Conservation (phyloP, 2,888 invertebrate genomes). For the Antheraea assamensis region DNA sequence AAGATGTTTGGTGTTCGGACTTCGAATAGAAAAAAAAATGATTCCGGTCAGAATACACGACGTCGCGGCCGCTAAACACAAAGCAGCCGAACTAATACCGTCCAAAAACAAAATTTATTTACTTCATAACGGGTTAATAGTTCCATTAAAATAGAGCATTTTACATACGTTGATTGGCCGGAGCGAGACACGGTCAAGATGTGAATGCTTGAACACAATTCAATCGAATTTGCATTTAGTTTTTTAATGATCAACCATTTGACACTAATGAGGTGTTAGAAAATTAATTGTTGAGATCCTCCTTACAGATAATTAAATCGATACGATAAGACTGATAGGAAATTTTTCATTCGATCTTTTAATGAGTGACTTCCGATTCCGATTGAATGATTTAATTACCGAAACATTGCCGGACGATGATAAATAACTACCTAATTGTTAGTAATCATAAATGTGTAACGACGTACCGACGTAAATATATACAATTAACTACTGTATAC, state of each 20-base stretch:
- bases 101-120: slow-evolving; percentile 62
- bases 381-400: slow-evolving; percentile 48
- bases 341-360: slow-evolving; percentile 51
- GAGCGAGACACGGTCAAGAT: slow-evolving; percentile 52
- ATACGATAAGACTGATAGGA: slow-evolving; percentile 58
- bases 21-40: slow-evolving; percentile 51
- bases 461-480: slow-evolving; percentile 33
- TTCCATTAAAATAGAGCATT: slow-evolving; percentile 51
- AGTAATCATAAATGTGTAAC: slow-evolving; percentile 35
- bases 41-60: slow-evolving; percentile 60
- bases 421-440: slow-evolving; percentile 44
- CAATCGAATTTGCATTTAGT: slow-evolving; percentile 74
- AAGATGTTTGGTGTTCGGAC: slow-evolving; percentile 61
- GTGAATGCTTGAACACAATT: slow-evolving; percentile 66
- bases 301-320: slow-evolving; percentile 61
- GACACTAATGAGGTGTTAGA: slow-evolving; percentile 78
- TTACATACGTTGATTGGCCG: slow-evolving; percentile 66
- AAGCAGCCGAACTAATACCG: slow-evolving; percentile 61
- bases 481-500: slow-evolving; percentile 32
- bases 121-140: slow-evolving; percentile 52
- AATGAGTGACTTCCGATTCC: slow-evolving; percentile 66
- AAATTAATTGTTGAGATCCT: slow-evolving; percentile 72
- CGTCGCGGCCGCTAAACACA: slow-evolving; percentile 50
- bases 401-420: slow-evolving; percentile 42
- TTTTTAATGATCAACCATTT: slow-evolving; percentile 60